Conservation (phyloP, 2,797 vertebrate genomes). For the Acanthopagrus latus region DNA sequence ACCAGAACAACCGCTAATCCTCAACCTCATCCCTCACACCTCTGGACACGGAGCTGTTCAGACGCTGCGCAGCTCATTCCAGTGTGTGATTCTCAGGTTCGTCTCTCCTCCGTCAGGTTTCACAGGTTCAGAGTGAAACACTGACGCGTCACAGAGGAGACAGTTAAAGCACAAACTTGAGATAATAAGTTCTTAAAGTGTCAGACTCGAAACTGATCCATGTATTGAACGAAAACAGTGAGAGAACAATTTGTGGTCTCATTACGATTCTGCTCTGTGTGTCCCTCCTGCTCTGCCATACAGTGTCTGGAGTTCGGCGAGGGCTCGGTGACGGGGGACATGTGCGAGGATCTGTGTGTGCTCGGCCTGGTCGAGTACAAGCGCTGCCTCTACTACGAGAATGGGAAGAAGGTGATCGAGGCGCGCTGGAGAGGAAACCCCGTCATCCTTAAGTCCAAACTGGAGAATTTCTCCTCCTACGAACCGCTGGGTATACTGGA, state of each 20-base stretch:
- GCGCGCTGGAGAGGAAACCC: conserved; percentile 91
- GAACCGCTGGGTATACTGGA: conserved; percentile 87
- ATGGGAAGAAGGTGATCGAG: conserved; percentile 96
- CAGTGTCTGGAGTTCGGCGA: conserved; percentile 92
- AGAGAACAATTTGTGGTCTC: neutral
- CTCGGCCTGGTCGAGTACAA: conserved; percentile 88
- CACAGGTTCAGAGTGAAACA: no score
- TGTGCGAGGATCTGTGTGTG: conserved; percentile 95
- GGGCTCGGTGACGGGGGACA: conserved; percentile 89
- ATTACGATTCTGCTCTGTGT: neutral
- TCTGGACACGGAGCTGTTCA: neutral
- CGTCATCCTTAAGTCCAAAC: conserved; percentile 94
- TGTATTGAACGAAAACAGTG: no score
- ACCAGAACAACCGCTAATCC: conserved; percentile 52
- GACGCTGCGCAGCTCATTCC: neutral
- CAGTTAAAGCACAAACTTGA: no score
- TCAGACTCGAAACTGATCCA: no score
- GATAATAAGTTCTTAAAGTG: no score
- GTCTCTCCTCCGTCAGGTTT: no score
- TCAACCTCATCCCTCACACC: conserved; percentile 40
- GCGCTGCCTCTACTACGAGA: conserved; percentile 93
- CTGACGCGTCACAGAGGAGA: no score
- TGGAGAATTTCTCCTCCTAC: conserved; percentile 94
- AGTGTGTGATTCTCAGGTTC: neutral
- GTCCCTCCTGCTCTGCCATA: neutral